Percentiles rank a stretch among this genome's conserved stretches.
phyloP scores from a whole-genome alignment of 2,113 vertebrate genomes.

The Myiopsitta monachus region DNA sequence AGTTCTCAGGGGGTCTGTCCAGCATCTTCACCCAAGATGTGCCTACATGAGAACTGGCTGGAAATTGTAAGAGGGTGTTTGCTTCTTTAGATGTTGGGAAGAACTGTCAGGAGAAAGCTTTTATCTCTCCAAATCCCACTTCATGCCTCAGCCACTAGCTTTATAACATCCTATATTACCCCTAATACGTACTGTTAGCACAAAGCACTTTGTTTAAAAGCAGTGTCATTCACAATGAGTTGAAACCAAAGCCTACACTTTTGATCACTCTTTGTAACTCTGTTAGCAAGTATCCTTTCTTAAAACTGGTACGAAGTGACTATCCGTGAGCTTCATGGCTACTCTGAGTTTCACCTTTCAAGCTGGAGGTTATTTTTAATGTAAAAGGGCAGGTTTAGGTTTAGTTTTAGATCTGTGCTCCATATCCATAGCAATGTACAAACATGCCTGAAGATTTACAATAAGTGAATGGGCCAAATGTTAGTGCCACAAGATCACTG shows the following conservation, averaged over 20 bases:
- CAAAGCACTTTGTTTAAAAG: neutral
- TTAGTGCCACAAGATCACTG: neutral
- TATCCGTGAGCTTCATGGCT: neutral
- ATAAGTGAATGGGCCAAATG: neutral
- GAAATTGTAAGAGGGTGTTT: neutral
- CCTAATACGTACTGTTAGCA: neutral
- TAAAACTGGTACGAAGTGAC: neutral
- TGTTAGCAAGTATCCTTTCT: neutral
- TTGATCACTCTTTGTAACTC: neutral
- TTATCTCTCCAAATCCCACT: neutral
- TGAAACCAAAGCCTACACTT: neutral
- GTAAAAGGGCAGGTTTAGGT: neutral
- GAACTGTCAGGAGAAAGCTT: neutral
- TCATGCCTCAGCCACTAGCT: neutral
- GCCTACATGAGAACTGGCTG: neutral
- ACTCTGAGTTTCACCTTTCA: neutral
- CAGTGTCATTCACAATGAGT: neutral
- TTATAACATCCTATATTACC: neutral
- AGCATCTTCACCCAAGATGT: neutral
- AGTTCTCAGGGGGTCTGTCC: fast-evolving
- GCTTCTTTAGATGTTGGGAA: neutral
- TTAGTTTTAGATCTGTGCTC: neutral
- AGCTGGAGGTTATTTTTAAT: neutral
- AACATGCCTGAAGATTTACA: neutral
- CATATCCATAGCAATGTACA: neutral